Evolutionary conservation across 1,140 invertebrate species (phyloP).

Genomic region (Rhagoletis pomonella): DNA sequence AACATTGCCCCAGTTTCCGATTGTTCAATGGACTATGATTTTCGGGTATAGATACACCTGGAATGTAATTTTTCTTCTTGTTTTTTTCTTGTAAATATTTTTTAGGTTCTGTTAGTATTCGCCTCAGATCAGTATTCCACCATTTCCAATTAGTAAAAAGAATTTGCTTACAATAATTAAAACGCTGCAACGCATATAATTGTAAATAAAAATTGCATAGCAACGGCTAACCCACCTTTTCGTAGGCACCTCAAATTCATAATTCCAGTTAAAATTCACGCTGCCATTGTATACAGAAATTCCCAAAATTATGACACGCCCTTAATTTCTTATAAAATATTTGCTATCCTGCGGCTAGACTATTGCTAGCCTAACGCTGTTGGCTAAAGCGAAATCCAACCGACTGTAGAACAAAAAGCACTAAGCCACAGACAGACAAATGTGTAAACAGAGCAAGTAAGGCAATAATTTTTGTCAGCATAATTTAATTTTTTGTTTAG

Average conservation of each 20-base stretch:
- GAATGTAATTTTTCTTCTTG: too few species aligned
- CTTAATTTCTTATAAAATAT: slow-evolving; percentile 5
- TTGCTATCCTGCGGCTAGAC: slow-evolving; percentile 20
- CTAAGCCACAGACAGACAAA: neutral
- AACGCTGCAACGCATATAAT: too few species aligned
- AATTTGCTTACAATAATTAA: too few species aligned
- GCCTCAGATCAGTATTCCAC: too few species aligned
- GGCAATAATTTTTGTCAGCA: slow-evolving; percentile 2
- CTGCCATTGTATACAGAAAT: neutral
- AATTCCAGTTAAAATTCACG: too few species aligned
- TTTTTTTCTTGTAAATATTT: too few species aligned
- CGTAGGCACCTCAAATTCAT: neutral
- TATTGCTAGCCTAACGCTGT: neutral
- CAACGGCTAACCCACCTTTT: neutral
- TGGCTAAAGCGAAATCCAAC: neutral
- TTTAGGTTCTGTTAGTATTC: too few species aligned
- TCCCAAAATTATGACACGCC: neutral
- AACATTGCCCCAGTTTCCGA: too few species aligned
- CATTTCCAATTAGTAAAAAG: too few species aligned
- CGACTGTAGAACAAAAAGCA: neutral
- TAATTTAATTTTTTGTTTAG: neutral
- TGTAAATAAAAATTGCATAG: neutral
- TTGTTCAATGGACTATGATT: too few species aligned
- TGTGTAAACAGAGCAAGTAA: too few species aligned
- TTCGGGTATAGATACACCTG: too few species aligned